Evolutionary conservation across 2,888 invertebrate genomes (phyloP).

Genomic region (Nomada ruficornis): DNA sequence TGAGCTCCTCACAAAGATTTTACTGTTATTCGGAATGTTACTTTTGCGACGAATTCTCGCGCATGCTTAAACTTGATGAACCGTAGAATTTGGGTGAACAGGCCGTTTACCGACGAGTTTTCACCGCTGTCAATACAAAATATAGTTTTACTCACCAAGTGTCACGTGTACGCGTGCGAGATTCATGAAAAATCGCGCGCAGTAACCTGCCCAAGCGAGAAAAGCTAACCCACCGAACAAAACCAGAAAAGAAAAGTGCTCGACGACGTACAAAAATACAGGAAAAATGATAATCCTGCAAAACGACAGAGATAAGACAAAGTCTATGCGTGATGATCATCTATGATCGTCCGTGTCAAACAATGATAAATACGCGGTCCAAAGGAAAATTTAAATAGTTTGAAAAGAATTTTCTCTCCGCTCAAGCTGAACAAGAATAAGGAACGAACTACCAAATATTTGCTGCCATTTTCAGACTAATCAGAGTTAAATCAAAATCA

Average conservation of each 20-base stretch:
- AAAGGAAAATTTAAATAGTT: not conserved
- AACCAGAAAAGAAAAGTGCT: not conserved
- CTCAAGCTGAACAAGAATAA: not conserved
- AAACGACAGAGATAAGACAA: constrained; percentile 1
- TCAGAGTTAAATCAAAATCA: not conserved
- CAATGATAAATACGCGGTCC: constrained; percentile 18
- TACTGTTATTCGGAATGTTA: not conserved
- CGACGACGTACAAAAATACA: not conserved
- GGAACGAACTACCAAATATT: not conserved
- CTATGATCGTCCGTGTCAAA: not conserved
- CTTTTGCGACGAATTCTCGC: not conserved
- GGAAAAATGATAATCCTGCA: not conserved
- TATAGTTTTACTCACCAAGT: not conserved
- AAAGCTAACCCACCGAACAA: not conserved
- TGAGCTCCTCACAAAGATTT: not conserved
- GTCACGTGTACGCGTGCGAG: constrained; percentile 23
- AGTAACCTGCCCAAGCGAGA: not conserved
- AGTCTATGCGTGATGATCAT: constrained; percentile 24
- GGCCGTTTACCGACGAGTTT: constrained; percentile 54
- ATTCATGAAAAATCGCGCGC: not conserved
- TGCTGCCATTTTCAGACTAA: not conserved
- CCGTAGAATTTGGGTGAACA: constrained; percentile 62
- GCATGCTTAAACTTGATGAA: not conserved
- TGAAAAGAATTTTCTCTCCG: no score
- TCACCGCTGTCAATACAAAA: constrained; percentile 3